Conservation (phyloP, 2,797 vertebrate species). For the Macropus fuliginosus region DNA sequence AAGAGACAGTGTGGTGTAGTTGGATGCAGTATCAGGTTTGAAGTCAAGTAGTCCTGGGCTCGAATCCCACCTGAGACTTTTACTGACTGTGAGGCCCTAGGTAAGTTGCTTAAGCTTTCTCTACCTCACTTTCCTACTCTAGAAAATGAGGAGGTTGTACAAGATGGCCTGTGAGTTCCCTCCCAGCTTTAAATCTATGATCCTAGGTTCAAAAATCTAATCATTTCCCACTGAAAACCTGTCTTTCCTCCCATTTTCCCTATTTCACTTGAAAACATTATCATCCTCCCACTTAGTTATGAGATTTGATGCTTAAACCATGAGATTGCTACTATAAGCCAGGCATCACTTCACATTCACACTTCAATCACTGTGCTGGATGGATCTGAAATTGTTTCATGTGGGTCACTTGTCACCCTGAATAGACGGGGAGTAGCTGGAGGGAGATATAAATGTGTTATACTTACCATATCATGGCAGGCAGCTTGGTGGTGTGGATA, state of each 20-base stretch:
- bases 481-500: background rate
- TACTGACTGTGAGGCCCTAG: background rate
- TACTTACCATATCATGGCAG: background rate
- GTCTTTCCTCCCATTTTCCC: background rate
- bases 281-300: background rate
- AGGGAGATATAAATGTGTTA: background rate
- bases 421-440: background rate
- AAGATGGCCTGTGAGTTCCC: background rate
- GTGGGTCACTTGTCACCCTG: background rate
- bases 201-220: background rate
- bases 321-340: background rate
- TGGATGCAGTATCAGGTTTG: background rate
- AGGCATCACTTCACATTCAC: background rate
- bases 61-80: background rate
- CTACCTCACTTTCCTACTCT: background rate
- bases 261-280: background rate
- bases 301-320: background rate
- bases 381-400: background rate
- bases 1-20: background rate
- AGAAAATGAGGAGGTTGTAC: background rate
- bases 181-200: background rate
- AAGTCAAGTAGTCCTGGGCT: background rate
- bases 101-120: background rate
- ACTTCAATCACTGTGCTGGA: accelerated
- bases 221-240: background rate